Evolutionary conservation across 2,888 invertebrate species (phyloP).

Genomic region (Tridacna crocea): DNA sequence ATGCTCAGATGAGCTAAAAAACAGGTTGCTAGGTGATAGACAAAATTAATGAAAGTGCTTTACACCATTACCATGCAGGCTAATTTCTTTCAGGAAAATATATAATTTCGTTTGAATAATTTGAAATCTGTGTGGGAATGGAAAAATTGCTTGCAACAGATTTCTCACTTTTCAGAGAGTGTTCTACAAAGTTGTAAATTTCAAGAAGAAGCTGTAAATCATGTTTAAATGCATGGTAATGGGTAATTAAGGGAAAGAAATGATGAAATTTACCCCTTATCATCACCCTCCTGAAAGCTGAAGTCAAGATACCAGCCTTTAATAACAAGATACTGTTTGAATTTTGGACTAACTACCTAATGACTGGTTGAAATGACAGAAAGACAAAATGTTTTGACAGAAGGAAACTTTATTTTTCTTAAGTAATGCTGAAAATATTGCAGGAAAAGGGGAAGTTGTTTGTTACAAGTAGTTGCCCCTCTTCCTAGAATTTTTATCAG

Average conservation of each 20-base stretch:
- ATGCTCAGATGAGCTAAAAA: no score
- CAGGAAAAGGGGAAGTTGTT: background rate
- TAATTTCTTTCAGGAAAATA: background rate
- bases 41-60: conserved; percentile 5
- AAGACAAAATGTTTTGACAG: no score
- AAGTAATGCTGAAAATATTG: background rate
- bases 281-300: conserved; percentile 46
- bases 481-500: background rate
- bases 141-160: no score
- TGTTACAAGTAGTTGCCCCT: background rate
- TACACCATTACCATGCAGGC: background rate
- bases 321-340: background rate
- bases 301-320: conserved; percentile 37
- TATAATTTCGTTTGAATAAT: background rate
- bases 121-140: no score
- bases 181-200: no score
- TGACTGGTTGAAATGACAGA: no score
- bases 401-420: no score
- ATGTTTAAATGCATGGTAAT: no score
- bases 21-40: conserved; percentile 36
- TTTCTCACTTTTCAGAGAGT: no score
- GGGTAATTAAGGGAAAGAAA: conserved; percentile 41
- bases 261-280: conserved; percentile 49
- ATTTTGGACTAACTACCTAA: no score
- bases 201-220: no score